These are phyloP conservation scores for Talpa occidentalis DNA, from an alignment of 2,113 vertebrate genomes.

Conservation along the genomic window DNA sequence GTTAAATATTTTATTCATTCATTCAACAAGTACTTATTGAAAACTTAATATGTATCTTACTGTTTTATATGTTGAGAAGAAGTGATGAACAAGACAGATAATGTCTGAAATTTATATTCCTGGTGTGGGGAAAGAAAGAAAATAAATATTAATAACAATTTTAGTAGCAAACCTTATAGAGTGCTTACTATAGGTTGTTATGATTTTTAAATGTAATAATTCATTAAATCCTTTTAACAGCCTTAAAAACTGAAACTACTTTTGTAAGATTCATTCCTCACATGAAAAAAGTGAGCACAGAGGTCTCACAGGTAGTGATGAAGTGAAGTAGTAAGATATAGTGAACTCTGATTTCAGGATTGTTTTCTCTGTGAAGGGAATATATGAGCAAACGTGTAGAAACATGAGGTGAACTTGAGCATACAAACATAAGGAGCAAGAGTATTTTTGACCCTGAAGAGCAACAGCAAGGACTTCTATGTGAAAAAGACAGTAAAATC, in stretches of 20 bases:
- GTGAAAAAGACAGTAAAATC: not conserved
- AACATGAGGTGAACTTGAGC: not conserved
- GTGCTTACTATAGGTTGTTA: not conserved
- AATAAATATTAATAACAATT: not conserved
- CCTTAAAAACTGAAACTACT: not conserved
- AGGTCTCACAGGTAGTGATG: not conserved
- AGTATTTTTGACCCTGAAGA: not conserved
- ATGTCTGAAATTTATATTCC: not conserved
- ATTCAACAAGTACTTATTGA: not conserved
- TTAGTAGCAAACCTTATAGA: not conserved
- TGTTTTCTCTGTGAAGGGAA: not conserved
- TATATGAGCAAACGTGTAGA: not conserved
- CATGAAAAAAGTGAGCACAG: not conserved
- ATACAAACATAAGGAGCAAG: not conserved
- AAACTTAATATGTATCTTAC: not conserved
- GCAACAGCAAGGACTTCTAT: not conserved
- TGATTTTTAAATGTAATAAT: not conserved
- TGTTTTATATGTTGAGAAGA: not conserved
- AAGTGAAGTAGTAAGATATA: not conserved
- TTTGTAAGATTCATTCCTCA: constrained; percentile 33
- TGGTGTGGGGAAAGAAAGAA: not conserved
- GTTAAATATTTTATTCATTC: not conserved
- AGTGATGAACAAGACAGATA: not conserved
- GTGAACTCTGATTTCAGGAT: not conserved
- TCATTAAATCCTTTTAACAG: not conserved